A percentile compares a stretch with the other conserved stretches of the same genome.
Evolutionary conservation across 1,140 invertebrate species (phyloP).

Genomic region (Zaprionus kolodkinae): DNA sequence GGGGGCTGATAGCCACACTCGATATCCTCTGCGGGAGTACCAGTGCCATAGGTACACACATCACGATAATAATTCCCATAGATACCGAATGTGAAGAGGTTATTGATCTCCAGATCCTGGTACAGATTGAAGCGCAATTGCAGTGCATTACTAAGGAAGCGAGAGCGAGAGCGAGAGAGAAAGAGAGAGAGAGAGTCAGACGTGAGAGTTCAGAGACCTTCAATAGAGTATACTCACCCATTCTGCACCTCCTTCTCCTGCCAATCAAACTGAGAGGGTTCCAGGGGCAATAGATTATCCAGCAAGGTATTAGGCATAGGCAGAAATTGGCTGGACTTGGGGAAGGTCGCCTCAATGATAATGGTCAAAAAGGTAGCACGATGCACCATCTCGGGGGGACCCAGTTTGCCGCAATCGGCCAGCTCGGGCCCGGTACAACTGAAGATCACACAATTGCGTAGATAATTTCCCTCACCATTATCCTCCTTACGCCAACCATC

Average conservation of each 20-base stretch:
- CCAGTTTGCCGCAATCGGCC: conserved; percentile 54
- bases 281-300: conserved; percentile 61
- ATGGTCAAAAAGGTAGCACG: conserved; percentile 47
- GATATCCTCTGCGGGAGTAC: conserved; percentile 30
- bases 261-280: conserved; percentile 60
- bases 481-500: conserved; percentile 67
- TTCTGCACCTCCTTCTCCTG: conserved; percentile 14
- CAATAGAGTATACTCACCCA: conserved; percentile 25
- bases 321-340: conserved; percentile 43
- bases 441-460: conserved; percentile 69
- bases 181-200: no score
- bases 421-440: conserved; percentile 58
- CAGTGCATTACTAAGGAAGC: conserved; percentile 40
- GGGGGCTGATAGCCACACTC: conserved; percentile 38
- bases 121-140: conserved; percentile 38
- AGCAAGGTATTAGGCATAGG: conserved; percentile 59
- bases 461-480: conserved; percentile 48
- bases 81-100: conserved; percentile 69
- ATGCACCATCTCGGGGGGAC: conserved; percentile 2
- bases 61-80: conserved; percentile 78
- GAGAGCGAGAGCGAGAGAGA: neutral
- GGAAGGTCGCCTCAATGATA: conserved; percentile 47
- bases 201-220: no score
- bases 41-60: conserved; percentile 44
- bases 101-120: conserved; percentile 22